Conservation (phyloP, 2,888 invertebrate genomes). For the Drosophila longiperda region DNA sequence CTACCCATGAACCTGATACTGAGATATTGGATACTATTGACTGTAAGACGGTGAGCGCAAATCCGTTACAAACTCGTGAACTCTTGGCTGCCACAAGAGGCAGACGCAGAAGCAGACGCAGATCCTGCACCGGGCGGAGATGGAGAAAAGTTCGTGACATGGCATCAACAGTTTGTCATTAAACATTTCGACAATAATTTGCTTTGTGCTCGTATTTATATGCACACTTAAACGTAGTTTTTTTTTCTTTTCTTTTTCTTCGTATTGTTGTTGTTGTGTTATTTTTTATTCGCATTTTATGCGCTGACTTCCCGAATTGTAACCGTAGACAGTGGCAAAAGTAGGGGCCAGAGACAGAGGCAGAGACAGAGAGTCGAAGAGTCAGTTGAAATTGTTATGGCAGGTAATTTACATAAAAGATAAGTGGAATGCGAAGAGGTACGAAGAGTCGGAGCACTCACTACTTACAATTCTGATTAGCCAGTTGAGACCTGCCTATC, state of each 20-base stretch:
- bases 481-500: slow-evolving; percentile 66
- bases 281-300: slow-evolving; percentile 54
- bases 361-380: slow-evolving; percentile 1
- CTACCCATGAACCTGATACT: slow-evolving; percentile 56
- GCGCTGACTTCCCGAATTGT: slow-evolving; percentile 67
- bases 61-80: slow-evolving; percentile 83
- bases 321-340: slow-evolving; percentile 50
- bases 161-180: slow-evolving; percentile 85
- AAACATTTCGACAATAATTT: slow-evolving; percentile 85
- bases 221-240: slow-evolving; percentile 28
- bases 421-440: slow-evolving; percentile 64
- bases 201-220: slow-evolving; percentile 73
- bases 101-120: not conserved
- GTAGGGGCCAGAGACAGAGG: not conserved
- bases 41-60: slow-evolving; percentile 29
- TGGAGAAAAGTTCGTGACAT: slow-evolving; percentile 82
- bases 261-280: slow-evolving; percentile 2
- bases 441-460: slow-evolving; percentile 50
- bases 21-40: slow-evolving; percentile 23
- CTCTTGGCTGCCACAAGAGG: slow-evolving; percentile 42
- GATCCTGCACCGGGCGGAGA: slow-evolving; percentile 28
- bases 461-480: slow-evolving; percentile 79
- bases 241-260: slow-evolving; percentile 10
- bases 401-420: slow-evolving; percentile 78
- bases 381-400: slow-evolving; percentile 67